Conservation (phyloP, 2,888 invertebrate genomes). For the Eudemis profundana region DNA sequence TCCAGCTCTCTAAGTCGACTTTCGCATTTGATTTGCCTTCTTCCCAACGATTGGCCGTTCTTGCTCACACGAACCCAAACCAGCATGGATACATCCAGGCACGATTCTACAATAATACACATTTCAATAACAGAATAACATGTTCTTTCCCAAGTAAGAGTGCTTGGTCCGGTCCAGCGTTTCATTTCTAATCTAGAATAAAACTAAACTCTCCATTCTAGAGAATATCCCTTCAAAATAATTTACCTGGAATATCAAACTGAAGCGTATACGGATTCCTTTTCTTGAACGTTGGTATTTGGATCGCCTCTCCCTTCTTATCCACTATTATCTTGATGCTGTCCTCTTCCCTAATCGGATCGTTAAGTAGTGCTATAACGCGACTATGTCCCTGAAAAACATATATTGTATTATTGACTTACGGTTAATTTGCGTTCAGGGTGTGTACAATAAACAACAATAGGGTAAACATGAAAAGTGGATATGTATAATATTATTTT, state of each 20-base stretch:
- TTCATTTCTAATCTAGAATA: too few species aligned
- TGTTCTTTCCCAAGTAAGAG: too few species aligned
- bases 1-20: conserved; percentile 93
- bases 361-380: conserved; percentile 91
- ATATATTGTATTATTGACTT: not conserved
- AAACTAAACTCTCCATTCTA: too few species aligned
- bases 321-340: conserved; percentile 91
- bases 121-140: too few species aligned
- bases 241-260: conserved; percentile 90
- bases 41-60: conserved; percentile 91
- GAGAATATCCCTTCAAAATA: not conserved
- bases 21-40: conserved; percentile 95
- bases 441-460: too few species aligned
- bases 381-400: conserved; percentile 90
- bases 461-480: too few species aligned
- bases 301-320: conserved; percentile 91
- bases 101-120: conserved; percentile 84
- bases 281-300: conserved; percentile 90
- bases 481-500: conserved; percentile 42
- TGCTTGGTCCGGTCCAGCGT: too few species aligned
- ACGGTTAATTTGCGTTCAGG: too few species aligned
- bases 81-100: conserved; percentile 92
- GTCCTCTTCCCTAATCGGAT: conserved; percentile 91
- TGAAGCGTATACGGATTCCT: conserved; percentile 94
- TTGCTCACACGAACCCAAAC: conserved; percentile 93